Percentiles rank a stretch among this genome's conserved stretches.
Evolutionary conservation across 1,140 invertebrate genomes (phyloP).

Genomic region (Amyelois transitella): DNA sequence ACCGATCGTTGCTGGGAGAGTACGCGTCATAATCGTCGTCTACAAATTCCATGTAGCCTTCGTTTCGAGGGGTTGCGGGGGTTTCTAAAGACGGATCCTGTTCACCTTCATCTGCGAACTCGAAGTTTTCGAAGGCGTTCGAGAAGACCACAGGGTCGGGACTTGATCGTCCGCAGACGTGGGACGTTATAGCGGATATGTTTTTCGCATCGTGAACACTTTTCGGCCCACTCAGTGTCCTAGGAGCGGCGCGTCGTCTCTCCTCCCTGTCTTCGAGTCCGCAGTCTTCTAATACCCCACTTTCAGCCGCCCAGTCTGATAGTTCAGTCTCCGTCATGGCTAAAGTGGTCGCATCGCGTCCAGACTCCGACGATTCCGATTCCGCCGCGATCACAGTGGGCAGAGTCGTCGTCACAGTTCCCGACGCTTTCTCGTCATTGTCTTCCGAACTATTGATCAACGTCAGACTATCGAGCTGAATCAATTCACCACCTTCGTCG

Average conservation of each 20-base stretch:
- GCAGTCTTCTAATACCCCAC: constrained; percentile 83
- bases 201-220: constrained; percentile 57
- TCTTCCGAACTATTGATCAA: constrained; percentile 51
- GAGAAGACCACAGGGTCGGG: constrained; percentile 48
- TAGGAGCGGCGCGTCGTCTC: constrained; percentile 38
- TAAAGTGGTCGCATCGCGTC: constrained; percentile 79
- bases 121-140: constrained; percentile 57
- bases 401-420: constrained; percentile 30
- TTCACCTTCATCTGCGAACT: constrained; percentile 63
- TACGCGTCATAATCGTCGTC: constrained; percentile 56
- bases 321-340: constrained; percentile 88
- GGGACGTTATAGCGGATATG: constrained; percentile 42
- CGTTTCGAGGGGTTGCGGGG: constrained; percentile 42
- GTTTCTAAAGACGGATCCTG: constrained; percentile 51
- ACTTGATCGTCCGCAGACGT: constrained; percentile 51
- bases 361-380: constrained; percentile 71
- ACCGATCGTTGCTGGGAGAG: constrained; percentile 60
- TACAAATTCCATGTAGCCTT: constrained; percentile 63
- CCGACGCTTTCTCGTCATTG: constrained; percentile 43
- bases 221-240: constrained; percentile 53
- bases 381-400: constrained; percentile 43
- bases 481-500: constrained; percentile 78
- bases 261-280: constrained; percentile 51
- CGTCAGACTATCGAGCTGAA: constrained; percentile 77
- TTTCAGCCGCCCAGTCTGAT: constrained; percentile 89